Evolutionary conservation across 2,888 invertebrate species (phyloP), one percentile per base, ranked within the genome.

Genomic region (Xestia xanthographa): DNA sequence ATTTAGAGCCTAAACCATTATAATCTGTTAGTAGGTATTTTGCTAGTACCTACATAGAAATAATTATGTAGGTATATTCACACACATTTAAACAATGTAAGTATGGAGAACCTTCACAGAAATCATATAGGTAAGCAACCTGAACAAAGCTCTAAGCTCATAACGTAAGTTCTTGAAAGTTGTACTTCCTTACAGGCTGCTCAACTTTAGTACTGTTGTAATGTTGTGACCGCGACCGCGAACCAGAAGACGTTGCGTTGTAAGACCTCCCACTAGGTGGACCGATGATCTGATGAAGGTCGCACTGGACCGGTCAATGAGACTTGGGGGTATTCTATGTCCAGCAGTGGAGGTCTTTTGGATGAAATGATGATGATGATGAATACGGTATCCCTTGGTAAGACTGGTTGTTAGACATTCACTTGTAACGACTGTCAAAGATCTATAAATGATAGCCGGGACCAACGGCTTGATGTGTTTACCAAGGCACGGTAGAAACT

Each of bases 151-250:
- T 50, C 20, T n/a, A 41, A 53, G 34, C 53, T 38, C 8, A 38
- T 50, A 53, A 38, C 12, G 8, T 45, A 53, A 63, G 45, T 74
- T 74, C 8, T 5, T 43, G 26, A 41, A 67, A 75, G 17, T 67
- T 76, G 12, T n/a, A n/a, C n/a, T n/a, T 76, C 14, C 58, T 29
- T 29, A 43, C 41, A 8, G 43, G 26, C 8, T 50, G n/a, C 11
- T 41, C 17, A 67, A 43, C 34, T 77, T 76, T 43, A 43, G 17
- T 12, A 43, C 22, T 50, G 12, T 26, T 50, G 34, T n/a, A 22
- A 26, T 34, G 20, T 34, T 22, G 48, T 34, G 22, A 34, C n/a
- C n/a, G n/a, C n/a, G n/a, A n/a, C n/a, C n/a, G n/a, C n/a, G n/a
- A n/a, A n/a, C n/a, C n/a, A n/a, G n/a, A n/a, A n/a, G n/a, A n/a